phyloP scores from a whole-genome alignment of 1,140 invertebrate genomes.

The Gyrodactylus bullatarudis region DNA sequence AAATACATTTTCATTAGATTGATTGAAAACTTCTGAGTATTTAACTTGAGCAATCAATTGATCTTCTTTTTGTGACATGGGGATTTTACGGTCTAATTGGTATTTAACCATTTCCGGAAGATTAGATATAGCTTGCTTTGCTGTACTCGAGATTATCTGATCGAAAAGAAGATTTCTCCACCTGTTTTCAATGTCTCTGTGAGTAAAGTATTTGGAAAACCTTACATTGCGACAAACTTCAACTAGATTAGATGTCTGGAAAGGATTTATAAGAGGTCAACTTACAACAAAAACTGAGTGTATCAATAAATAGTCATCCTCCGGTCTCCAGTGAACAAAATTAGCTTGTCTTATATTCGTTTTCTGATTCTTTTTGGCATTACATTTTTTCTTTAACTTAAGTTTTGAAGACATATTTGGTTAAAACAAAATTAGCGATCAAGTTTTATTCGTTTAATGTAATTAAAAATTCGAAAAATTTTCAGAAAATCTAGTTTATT shows the following conservation, averaged over 20 bases:
- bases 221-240: neutral
- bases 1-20: neutral
- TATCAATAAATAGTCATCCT: constrained; percentile 1
- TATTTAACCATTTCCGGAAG: neutral
- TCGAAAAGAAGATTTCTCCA: neutral
- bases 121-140: neutral
- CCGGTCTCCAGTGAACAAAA: neutral
- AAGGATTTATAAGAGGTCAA: neutral
- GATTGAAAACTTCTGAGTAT: neutral
- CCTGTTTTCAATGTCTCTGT: constrained; percentile 1
- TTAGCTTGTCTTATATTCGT: neutral
- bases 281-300: neutral
- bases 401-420: neutral
- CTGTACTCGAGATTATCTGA: neutral
- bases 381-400: neutral
- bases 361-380: neutral
- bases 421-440: neutral
- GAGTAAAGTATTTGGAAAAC: neutral
- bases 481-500: too few species aligned
- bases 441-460: too few species aligned
- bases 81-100: neutral
- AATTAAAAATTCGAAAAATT: too few species aligned
- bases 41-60: neutral
- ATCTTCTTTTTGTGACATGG: neutral
- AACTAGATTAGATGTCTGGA: neutral